Evolutionary conservation across 1,140 invertebrate species (phyloP).

Genomic region (Halyomorpha halys): DNA sequence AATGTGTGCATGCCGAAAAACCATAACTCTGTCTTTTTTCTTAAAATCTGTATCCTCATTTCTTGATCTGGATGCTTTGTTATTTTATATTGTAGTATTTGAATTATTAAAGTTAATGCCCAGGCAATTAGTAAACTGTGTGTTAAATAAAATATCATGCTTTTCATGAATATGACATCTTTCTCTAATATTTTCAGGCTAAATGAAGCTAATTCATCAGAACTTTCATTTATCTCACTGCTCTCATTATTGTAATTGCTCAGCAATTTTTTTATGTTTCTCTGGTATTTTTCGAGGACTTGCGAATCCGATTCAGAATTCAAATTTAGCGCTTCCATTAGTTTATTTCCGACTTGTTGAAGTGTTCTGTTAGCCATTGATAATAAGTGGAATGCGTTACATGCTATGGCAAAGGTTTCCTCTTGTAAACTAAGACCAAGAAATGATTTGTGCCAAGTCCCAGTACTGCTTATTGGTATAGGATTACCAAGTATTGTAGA

Average conservation of each 20-base stretch:
- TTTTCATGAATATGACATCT: neutral
- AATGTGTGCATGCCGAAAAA: constrained; percentile 1
- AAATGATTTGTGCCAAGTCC: neutral
- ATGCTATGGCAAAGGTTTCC: neutral
- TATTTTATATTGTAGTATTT: neutral
- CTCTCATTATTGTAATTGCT: too few species aligned
- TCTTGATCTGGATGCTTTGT: neutral
- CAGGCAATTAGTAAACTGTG: neutral
- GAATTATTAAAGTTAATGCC: neutral
- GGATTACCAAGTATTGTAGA: constrained; percentile 3
- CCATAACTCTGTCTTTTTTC: constrained; percentile 4
- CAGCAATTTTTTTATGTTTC: too few species aligned
- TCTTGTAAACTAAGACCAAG: neutral
- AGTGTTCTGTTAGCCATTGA: neutral
- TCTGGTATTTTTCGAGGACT: neutral
- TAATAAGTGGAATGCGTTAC: neutral
- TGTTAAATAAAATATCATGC: neutral
- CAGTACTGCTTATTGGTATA: neutral
- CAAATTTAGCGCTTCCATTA: neutral
- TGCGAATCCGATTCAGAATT: neutral
- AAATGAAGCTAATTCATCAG: neutral
- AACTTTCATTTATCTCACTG: too few species aligned
- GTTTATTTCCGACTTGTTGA: constrained; percentile 8
- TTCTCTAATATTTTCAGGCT: neutral
- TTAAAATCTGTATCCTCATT: neutral